Percentiles rank a stretch among this genome's conserved stretches.
Evolutionary conservation across 1,140 invertebrate genomes (phyloP).

Genomic region (Megathymus violae): DNA sequence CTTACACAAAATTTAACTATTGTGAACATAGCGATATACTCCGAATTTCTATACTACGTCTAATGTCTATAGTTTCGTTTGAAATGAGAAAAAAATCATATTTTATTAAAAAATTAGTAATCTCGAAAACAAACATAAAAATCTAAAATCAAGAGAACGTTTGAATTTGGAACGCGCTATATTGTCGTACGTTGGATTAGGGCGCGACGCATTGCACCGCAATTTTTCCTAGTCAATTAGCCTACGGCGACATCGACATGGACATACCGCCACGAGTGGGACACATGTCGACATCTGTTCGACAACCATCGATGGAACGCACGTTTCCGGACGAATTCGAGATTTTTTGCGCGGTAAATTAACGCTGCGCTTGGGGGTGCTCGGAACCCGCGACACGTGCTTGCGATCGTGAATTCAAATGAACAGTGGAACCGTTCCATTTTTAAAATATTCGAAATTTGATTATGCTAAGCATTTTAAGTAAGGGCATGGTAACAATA

Average conservation of each 20-base stretch:
- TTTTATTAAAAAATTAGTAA: background rate
- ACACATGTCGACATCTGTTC: conserved; percentile 80
- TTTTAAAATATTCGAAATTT: too few species aligned
- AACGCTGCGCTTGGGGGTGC: conserved; percentile 57
- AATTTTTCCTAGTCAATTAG: conserved; percentile 76
- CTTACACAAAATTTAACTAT: too few species aligned
- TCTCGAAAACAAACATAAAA: conserved; percentile 6
- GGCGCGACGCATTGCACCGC: conserved; percentile 37
- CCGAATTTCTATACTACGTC: too few species aligned
- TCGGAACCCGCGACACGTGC: conserved; percentile 65
- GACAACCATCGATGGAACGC: conserved; percentile 65
- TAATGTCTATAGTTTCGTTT: too few species aligned
- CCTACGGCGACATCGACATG: conserved; percentile 45
- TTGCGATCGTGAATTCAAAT: conserved; percentile 37
- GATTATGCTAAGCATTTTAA: too few species aligned
- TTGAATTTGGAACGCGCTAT: conserved; percentile 43
- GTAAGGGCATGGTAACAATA: too few species aligned
- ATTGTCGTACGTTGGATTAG: conserved; percentile 31
- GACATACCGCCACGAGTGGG: conserved; percentile 49
- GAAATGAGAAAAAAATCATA: too few species aligned
- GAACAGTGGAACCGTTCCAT: conserved; percentile 23
- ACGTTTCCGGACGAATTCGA: conserved; percentile 69
- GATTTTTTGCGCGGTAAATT: conserved; percentile 76
- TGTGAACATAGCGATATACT: too few species aligned
- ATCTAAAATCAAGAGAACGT: conserved; percentile 26